phyloP scores from a whole-genome alignment of 2,888 invertebrate species.

The Orgyia antiqua region DNA sequence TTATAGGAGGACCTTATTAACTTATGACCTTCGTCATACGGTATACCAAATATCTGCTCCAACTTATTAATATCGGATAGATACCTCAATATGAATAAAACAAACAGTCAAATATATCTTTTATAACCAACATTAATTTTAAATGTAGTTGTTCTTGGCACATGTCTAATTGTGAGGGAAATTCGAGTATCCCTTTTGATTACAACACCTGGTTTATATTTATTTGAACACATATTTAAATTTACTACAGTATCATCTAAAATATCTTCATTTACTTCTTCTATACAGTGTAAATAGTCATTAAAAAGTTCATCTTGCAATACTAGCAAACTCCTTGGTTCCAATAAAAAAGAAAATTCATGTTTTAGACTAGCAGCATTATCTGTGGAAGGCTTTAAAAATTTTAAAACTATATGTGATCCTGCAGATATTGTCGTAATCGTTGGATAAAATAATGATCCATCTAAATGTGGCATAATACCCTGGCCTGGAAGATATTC shows the following conservation, averaged over 20 bases:
- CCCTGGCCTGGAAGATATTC: conserved; percentile 96
- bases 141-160: conserved; percentile 90
- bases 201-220: conserved; percentile 73
- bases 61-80: too few relatives aligned
- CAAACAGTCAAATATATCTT: conserved; percentile 28
- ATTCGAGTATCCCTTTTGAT: conserved; percentile 84
- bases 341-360: conserved; percentile 87
- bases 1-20: too few relatives aligned
- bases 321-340: conserved; percentile 92
- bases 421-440: conserved; percentile 96
- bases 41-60: too few relatives aligned
- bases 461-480: conserved; percentile 98
- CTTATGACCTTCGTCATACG: too few relatives aligned
- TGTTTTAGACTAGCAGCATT: conserved; percentile 45
- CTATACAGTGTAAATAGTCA: conserved; percentile 91
- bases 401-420: conserved; percentile 93
- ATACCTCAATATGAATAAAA: too few relatives aligned
- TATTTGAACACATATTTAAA: conserved; percentile 78
- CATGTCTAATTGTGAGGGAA: conserved; percentile 95
- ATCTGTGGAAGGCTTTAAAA: conserved; percentile 77
- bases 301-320: conserved; percentile 90
- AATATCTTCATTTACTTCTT: conserved; percentile 82
- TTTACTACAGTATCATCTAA: conserved; percentile 81
- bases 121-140: conserved; percentile 80
- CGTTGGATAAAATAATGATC: conserved; percentile 93